These are phyloP conservation scores for Theocolax elegans DNA, from an alignment of 1,140 invertebrate species.

Conservation along the genomic window DNA sequence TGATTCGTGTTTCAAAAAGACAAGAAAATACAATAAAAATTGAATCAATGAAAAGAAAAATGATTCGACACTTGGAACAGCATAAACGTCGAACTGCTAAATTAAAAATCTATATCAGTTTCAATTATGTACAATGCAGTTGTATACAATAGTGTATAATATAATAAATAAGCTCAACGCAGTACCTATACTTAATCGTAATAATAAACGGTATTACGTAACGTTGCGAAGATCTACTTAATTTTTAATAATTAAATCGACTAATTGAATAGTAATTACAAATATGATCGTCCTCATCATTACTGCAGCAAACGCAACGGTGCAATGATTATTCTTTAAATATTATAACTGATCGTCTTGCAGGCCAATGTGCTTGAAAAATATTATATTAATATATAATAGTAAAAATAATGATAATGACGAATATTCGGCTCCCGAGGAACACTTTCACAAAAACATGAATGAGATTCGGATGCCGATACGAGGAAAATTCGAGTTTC, in stretches of 20 bases:
- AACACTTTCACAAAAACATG: slow-evolving; percentile 31
- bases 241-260: slow-evolving; percentile 33
- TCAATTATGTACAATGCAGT: slow-evolving; percentile 60
- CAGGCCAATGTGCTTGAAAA: slow-evolving; percentile 30
- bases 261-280: slow-evolving; percentile 43
- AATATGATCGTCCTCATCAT: slow-evolving; percentile 32
- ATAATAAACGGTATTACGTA: slow-evolving; percentile 36
- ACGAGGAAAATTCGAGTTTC: slow-evolving; percentile 21
- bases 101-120: slow-evolving; percentile 42
- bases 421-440: slow-evolving; percentile 31
- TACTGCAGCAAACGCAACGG: background rate
- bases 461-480: slow-evolving; percentile 22
- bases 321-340: slow-evolving; percentile 28
- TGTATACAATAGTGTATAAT: slow-evolving; percentile 51
- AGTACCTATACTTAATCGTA: slow-evolving; percentile 48
- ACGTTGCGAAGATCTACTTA: slow-evolving; percentile 12
- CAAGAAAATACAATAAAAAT: too few relatives aligned
- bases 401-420: slow-evolving; percentile 33
- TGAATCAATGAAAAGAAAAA: slow-evolving; percentile 30
- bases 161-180: slow-evolving; percentile 66
- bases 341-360: slow-evolving; percentile 27
- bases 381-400: slow-evolving; percentile 17
- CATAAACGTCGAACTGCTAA: slow-evolving; percentile 33
- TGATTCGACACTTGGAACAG: slow-evolving; percentile 29
- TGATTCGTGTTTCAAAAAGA: slow-evolving; percentile 5